phyloP scores from a whole-genome alignment of 2,113 vertebrate species.

The Pollimyrus isidori region DNA sequence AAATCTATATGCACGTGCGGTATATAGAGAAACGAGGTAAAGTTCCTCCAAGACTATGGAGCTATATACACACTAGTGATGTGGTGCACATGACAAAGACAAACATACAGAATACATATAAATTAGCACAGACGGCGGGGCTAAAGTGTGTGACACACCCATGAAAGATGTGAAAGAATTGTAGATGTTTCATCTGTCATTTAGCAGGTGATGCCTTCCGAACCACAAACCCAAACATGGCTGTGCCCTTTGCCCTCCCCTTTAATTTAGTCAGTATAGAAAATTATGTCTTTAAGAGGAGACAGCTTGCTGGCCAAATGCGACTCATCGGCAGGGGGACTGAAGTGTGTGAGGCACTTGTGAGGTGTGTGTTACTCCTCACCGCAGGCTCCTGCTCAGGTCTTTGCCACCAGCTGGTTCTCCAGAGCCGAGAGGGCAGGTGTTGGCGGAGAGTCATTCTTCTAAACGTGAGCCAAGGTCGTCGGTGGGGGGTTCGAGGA shows the following conservation, averaged over 20 bases:
- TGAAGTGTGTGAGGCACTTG: conserved; percentile 30
- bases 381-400: conserved; percentile 12
- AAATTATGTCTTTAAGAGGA: conserved; percentile 32
- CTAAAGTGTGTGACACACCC: neutral
- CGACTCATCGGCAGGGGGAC: conserved; percentile 47
- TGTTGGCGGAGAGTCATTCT: neutral
- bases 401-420: conserved; percentile 31
- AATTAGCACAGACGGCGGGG: neutral
- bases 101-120: neutral
- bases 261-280: neutral
- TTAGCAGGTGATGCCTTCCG: neutral
- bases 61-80: neutral
- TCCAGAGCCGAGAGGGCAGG: conserved; percentile 20
- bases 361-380: conserved; percentile 42
- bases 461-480: neutral
- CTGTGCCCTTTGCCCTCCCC: neutral
- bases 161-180: neutral
- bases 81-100: neutral
- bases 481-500: neutral
- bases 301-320: conserved; percentile 43
- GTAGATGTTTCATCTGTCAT: neutral
- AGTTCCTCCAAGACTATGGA: neutral
- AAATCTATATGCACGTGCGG: neutral
- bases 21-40: neutral
- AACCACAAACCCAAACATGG: neutral